Base-by-base conservation (phyloP, 37 sponge, comb jelly and placozoan genomes). In the Eunapius fragilis region DNA sequence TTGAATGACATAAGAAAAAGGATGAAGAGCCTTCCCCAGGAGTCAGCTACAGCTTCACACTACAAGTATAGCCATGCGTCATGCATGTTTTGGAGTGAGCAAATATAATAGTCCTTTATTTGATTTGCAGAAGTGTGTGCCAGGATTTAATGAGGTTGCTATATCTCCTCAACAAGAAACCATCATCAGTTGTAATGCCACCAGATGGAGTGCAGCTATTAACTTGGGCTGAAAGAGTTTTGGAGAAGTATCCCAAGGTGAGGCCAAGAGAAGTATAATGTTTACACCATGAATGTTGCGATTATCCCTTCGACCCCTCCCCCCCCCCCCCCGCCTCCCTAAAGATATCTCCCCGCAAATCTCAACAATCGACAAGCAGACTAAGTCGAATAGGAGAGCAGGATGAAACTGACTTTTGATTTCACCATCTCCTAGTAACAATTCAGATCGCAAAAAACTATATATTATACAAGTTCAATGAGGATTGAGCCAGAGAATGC, bases 1-100 rank as follows among this genome's bases (percentile, higher is more conserved):
- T 47, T 96, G 49, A 96, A 96, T 84, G 97, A 96, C 79, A 96
- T 96, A 94, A 89, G 97, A 84, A 72, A 88, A 33, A 88, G 92
- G 27, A 50, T 91, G 50, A 96, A 94, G 71, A 92, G 91, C 69
- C 80, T 96, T 23, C 91, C 94, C 10, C 76, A 77, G 47, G 92
- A 87, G 14, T 49, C 95, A 45, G 69, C 78, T 45, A 85, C 84
- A n/a, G 90, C 87, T 7, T 31, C 80, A 24, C 92, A 92, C 41
- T 96, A 93, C 88, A 89, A 78, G 94, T 95, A 38, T 3, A 31
- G 31, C 58, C n/a, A 69, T 9, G 13, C 17, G 3, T 26, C 32
- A 82, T 45, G 25, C 32, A n/a, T n/a, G n/a, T n/a, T 27, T 5
- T 5, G 5, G 5, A 13, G 5, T 7, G 71, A 30, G 11, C 71